Conservation (phyloP, 2,113 vertebrate species). For the Hassar affinis region DNA sequence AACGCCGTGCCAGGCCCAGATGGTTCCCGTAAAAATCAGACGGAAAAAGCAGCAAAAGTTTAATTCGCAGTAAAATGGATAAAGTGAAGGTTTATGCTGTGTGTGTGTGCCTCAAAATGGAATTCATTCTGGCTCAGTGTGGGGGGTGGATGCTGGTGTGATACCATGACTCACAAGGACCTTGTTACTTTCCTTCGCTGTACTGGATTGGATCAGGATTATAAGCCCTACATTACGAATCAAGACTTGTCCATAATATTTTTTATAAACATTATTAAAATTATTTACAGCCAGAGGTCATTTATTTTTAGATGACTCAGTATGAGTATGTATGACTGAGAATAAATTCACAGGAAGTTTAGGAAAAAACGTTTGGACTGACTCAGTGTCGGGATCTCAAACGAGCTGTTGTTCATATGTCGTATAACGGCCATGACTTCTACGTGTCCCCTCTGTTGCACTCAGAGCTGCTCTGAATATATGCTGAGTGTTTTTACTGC, state of each 20-base stretch:
- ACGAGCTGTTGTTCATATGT: conserved; percentile 11
- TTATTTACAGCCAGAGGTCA: background rate
- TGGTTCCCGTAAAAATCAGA: conserved; percentile 79
- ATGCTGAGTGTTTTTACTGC: conserved; percentile 35
- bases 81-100: conserved; percentile 72
- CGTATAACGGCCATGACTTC: conserved; percentile 20
- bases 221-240: too few species aligned
- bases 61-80: conserved; percentile 78
- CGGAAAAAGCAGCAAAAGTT: conserved; percentile 81
- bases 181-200: conserved; percentile 18
- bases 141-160: conserved; percentile 28
- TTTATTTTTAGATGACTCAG: background rate
- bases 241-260: background rate
- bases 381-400: background rate
- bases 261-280: background rate
- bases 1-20: conserved; percentile 69
- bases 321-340: too few species aligned
- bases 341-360: background rate
- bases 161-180: conserved; percentile 8
- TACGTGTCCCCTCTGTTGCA: background rate
- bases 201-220: background rate
- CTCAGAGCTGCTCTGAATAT: conserved; percentile 18
- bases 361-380: background rate
- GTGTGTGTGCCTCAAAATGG: conserved; percentile 61
- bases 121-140: conserved; percentile 56